Conservation (phyloP, 2,113 vertebrate species). For the Apodemus speciosus region DNA sequence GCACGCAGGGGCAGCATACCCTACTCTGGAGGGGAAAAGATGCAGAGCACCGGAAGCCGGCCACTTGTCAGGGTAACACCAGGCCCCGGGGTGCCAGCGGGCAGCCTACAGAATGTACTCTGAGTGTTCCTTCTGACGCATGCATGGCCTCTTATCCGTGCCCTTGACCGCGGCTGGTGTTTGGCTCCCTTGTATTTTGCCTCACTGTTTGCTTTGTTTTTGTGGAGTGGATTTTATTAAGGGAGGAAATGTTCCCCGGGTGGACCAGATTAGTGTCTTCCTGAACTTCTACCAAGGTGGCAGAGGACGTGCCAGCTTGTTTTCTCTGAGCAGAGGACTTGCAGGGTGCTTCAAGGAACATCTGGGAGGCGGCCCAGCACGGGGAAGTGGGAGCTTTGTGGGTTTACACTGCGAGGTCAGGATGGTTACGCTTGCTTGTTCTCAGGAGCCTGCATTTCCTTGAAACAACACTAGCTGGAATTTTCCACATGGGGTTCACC, state of each 20-base stretch:
- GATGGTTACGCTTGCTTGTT: not conserved
- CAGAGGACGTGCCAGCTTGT: slow-evolving; percentile 22
- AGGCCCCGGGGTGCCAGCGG: accelerated
- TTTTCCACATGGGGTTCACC: not conserved
- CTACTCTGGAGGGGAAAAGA: not conserved
- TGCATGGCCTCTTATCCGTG: not conserved
- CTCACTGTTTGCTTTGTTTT: slow-evolving; percentile 69
- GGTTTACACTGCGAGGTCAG: not conserved
- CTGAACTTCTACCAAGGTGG: slow-evolving; percentile 49
- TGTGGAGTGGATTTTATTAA: slow-evolving; percentile 28
- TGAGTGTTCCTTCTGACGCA: slow-evolving; percentile 30
- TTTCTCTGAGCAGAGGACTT: slow-evolving; percentile 30
- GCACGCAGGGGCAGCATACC: too few relatives aligned
- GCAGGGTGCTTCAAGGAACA: slow-evolving; percentile 33
- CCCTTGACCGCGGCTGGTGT: not conserved
- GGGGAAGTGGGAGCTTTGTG: not conserved
- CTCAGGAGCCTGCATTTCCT: not conserved
- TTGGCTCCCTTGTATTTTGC: slow-evolving; percentile 50
- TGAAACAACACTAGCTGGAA: slow-evolving; percentile 1
- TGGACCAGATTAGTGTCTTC: slow-evolving; percentile 57
- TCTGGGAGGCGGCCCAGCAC: not conserved
- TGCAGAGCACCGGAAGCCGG: not conserved
- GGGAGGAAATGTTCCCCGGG: slow-evolving; percentile 75
- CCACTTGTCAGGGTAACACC: not conserved
- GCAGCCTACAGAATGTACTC: not conserved